Percentiles rank a stretch among this genome's conserved stretches.
Evolutionary conservation across 2,797 vertebrate genomes (phyloP).

Genomic region (Aratinga solstitialis): DNA sequence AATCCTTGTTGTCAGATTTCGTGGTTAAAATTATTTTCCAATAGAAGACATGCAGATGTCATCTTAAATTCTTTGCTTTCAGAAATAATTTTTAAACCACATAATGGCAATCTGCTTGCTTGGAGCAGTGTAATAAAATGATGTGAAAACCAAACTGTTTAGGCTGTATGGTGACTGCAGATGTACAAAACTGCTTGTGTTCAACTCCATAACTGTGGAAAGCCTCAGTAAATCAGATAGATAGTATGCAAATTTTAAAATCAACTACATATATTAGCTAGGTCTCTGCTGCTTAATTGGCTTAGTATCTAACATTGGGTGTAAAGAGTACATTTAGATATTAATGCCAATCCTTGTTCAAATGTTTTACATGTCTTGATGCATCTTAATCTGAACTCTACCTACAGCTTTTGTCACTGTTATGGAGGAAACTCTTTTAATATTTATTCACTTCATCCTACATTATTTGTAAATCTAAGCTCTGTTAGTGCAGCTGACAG

Average conservation of each 20-base stretch:
- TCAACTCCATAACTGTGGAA: not conserved
- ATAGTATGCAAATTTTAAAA: not conserved
- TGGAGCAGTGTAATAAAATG: not conserved
- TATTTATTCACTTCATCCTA: constrained; percentile 13
- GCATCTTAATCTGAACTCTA: not conserved
- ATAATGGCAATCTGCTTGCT: not conserved
- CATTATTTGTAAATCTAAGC: not conserved
- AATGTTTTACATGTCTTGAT: constrained; percentile 21
- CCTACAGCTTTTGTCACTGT: constrained; percentile 1
- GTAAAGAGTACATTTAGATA: not conserved
- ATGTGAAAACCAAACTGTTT: not conserved
- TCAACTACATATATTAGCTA: not conserved
- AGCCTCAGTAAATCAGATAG: not conserved
- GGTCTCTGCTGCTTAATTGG: not conserved
- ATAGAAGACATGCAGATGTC: not conserved
- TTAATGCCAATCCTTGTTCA: constrained; percentile 10
- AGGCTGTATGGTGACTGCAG: not conserved
- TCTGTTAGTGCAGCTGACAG: not conserved
- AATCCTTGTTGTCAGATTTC: not conserved
- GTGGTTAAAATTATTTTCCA: not conserved
- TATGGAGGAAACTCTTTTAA: not conserved
- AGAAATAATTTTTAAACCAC: not conserved
- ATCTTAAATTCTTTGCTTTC: not conserved
- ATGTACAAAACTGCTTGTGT: not conserved
- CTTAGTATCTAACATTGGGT: not conserved